Evolutionary conservation across 2,797 vertebrate species (phyloP).

Genomic region (Molossus molossus): DNA sequence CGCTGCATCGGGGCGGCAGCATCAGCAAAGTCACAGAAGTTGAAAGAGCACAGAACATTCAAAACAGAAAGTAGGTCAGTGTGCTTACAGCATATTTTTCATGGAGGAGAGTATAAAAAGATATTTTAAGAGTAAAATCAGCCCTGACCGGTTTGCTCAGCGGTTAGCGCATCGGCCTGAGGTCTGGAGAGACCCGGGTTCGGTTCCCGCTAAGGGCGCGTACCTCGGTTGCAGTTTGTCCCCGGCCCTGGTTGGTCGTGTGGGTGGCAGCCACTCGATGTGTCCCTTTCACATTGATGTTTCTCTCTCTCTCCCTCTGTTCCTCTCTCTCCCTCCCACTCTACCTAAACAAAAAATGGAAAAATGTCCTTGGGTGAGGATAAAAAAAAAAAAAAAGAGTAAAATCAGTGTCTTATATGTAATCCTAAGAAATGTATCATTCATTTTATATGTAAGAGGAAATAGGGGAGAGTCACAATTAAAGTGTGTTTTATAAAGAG

Average conservation of each 20-base stretch:
- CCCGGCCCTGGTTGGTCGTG: no score
- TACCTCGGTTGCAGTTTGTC: no score
- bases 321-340: no score
- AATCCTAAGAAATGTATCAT: neutral
- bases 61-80: conserved; percentile 66
- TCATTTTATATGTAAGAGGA: neutral
- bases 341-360: no score
- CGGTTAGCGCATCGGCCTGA: no score
- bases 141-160: no score
- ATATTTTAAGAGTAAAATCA: neutral
- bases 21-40: conserved; percentile 15
- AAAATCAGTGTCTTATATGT: neutral
- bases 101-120: neutral
- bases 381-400: neutral
- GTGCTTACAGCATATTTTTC: neutral
- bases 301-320: no score
- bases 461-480: neutral
- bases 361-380: no score
- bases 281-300: no score
- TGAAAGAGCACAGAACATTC: conserved; percentile 30
- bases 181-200: no score
- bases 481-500: neutral
- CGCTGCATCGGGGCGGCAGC: conserved; percentile 21
- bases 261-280: no score
- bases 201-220: no score